Evolutionary conservation across 2,888 invertebrate genomes (phyloP).

Genomic region (Temnothorax rugatulus): DNA sequence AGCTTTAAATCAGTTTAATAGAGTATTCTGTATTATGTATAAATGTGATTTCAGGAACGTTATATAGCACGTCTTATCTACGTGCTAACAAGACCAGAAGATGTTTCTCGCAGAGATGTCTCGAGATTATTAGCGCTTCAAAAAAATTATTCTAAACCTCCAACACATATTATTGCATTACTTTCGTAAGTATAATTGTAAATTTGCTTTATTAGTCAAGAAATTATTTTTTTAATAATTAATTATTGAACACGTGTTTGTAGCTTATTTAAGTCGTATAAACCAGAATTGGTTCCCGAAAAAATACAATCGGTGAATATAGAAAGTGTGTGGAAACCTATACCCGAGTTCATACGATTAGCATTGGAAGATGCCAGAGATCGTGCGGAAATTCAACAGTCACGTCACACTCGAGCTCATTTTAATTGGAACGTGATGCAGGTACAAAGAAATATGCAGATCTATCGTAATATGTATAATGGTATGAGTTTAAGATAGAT

Average conservation of each 20-base stretch:
- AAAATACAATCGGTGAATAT: slow-evolving; percentile 81
- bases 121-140: slow-evolving; percentile 76
- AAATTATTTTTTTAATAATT: neutral
- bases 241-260: slow-evolving; percentile 16
- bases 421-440: slow-evolving; percentile 76
- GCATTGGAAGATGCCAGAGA: slow-evolving; percentile 79
- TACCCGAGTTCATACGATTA: slow-evolving; percentile 77
- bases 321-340: slow-evolving; percentile 82
- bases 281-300: slow-evolving; percentile 84
- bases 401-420: slow-evolving; percentile 39
- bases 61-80: slow-evolving; percentile 81
- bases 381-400: slow-evolving; percentile 69
- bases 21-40: neutral
- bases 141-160: slow-evolving; percentile 70
- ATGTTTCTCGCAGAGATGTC: slow-evolving; percentile 83
- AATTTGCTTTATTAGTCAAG: slow-evolving; percentile 6
- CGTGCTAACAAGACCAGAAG: slow-evolving; percentile 82
- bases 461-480: slow-evolving; percentile 2
- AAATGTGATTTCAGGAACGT: slow-evolving; percentile 72
- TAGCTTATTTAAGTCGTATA: slow-evolving; percentile 84
- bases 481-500: slow-evolving; percentile 5
- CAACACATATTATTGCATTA: slow-evolving; percentile 80
- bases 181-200: slow-evolving; percentile 77
- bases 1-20: neutral
- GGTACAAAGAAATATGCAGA: slow-evolving; percentile 43